Evolutionary conservation across 2,113 vertebrate genomes (phyloP).

Genomic region (Lates calcarifer): DNA sequence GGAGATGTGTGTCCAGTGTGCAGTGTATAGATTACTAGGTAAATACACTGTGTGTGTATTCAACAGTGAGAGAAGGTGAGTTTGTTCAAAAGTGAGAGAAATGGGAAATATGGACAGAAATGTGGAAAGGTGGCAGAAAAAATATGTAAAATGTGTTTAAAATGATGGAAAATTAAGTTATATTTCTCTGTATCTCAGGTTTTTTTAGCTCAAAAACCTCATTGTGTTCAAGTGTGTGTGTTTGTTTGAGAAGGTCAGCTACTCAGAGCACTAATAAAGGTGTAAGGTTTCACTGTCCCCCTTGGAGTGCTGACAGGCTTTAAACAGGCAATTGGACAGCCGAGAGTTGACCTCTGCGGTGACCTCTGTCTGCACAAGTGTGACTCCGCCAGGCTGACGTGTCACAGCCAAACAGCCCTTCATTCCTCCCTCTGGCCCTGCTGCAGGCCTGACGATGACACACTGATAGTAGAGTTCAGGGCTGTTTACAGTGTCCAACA

Average conservation of each 20-base stretch:
- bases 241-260: slow-evolving; percentile 6
- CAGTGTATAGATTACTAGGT: slow-evolving; percentile 68
- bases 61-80: slow-evolving; percentile 36
- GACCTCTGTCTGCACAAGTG: slow-evolving; percentile 42
- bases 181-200: background rate
- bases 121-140: slow-evolving; percentile 17
- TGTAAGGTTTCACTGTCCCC: slow-evolving; percentile 45
- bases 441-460: background rate
- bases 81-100: slow-evolving; percentile 39
- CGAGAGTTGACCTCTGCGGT: slow-evolving; percentile 41
- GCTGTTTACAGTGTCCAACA: background rate
- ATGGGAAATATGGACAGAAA: slow-evolving; percentile 35
- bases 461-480: background rate
- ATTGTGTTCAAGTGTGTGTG: slow-evolving; percentile 3
- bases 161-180: no score
- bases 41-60: slow-evolving; percentile 55
- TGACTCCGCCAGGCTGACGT: slow-evolving; percentile 40
- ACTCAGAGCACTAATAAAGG: slow-evolving; percentile 47
- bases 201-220: background rate
- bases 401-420: slow-evolving; percentile 37
- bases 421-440: background rate
- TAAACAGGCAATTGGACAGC: background rate
- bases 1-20: slow-evolving; percentile 63
- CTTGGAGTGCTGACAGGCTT: slow-evolving; percentile 20
- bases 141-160: slow-evolving; percentile 16